Evolutionary conservation across 2,797 vertebrate species (phyloP), one percentile per base, ranked within the genome.

Genomic region (Thamnophis elegans): DNA sequence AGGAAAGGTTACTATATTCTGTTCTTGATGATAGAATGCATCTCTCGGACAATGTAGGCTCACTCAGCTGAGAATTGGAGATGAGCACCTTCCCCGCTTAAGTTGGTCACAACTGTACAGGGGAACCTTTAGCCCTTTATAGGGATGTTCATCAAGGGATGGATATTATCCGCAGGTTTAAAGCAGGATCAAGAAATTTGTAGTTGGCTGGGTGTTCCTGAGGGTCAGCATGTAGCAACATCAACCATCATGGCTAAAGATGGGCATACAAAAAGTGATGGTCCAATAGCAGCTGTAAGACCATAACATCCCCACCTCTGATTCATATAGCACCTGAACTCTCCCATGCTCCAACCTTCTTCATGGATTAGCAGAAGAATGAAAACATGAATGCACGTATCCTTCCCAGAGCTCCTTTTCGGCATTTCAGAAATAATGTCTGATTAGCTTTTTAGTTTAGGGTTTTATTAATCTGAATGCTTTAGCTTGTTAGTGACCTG

Each of bases 401-500:
- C 58, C 20, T 54, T 26, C 7, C 2, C 9, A 91, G 60, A 91
- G 60, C 47, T 25, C n/a, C 62, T 65, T 91, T 20, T 87, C 13
- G 18, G 58, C 22, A 87, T 36, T 87, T 91, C 53, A 86, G 54
- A 54, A 54, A 32, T 55, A 42, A 86, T 51, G 16, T 20, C 22
- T 28, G n/a, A 60, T 42, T 91, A 26, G 28, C n/a, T 65, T 62
- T 59, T 59, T 54, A 54, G 59, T 51, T 91, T 42, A 87, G 54
- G 58, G 26, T 62, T 86, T 54, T 65, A 87, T 55, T 91, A 91
- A 91, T 87, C 59, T 55, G 60, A 73, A 91, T 36, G 60, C 87
- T 54, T 68, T 32, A 62, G 42, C 18, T 85, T 85, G 26, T 60
- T 85, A 36, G 10, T 78, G 73, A 78, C 73, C 36, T 42, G 73